A percentile compares a stretch with the other conserved stretches of the same genome.
Evolutionary conservation across 92 coral and sea anemone species (phyloP).

Genomic region (Heteractis magnifica): DNA sequence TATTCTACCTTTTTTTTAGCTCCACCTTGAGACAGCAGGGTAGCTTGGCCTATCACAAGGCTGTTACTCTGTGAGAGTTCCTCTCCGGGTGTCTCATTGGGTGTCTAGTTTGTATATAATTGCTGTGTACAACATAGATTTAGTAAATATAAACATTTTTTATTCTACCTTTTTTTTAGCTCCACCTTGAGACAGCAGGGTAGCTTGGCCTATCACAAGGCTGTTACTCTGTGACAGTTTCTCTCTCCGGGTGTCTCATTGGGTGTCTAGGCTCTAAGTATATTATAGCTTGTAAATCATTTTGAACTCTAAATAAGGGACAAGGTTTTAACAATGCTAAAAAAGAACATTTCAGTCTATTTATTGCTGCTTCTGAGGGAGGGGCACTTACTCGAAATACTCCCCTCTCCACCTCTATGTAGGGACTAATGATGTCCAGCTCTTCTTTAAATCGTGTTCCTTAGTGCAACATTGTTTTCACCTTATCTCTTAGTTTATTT

Average conservation of each 20-base stretch:
- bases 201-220: neutral
- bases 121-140: neutral
- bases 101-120: neutral
- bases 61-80: neutral
- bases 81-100: neutral
- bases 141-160: too few species aligned
- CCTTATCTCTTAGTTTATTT: neutral
- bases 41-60: neutral
- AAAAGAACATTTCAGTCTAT: too few species aligned
- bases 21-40: neutral
- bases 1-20: neutral
- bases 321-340: too few species aligned
- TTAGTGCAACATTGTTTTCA: too few species aligned
- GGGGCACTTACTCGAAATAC: too few species aligned
- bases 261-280: conserved; percentile 1
- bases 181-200: neutral
- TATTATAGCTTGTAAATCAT: too few species aligned
- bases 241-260: conserved; percentile 34
- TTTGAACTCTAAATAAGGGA: too few species aligned
- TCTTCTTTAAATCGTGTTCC: too few species aligned
- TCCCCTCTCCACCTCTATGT: too few species aligned
- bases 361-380: too few species aligned
- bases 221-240: neutral
- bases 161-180: neutral
- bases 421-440: too few species aligned